Evolutionary conservation across 2,888 invertebrate species (phyloP), one percentile per base, ranked within the genome.

Genomic region (Caenorhabditis auriculariae): DNA sequence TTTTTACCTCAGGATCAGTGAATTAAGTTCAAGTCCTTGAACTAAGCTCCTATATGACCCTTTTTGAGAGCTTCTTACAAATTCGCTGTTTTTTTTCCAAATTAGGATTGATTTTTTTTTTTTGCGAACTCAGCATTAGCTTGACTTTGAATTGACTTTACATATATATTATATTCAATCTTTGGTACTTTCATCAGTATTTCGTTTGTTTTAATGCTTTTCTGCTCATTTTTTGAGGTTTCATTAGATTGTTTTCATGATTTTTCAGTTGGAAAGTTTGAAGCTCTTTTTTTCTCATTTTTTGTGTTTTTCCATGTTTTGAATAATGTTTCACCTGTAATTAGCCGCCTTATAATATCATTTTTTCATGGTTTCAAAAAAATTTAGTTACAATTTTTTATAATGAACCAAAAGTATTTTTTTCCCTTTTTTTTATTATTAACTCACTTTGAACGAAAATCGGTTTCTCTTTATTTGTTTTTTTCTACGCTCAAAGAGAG

Each of bases 401-500:
- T n/a, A n/a, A n/a, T n/a, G n/a, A 19, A 19, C 19, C 41, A 41
- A 12, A 19, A 15, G 15, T 35, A 35, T 35, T 35, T 35, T n/a
- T n/a, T 35, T n/a, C 12, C 35, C 12, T 41, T 41, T 41, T n/a
- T 2, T 21, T 19, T 24, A 15, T 27, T 21, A 39, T 49, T 35
- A 4, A 23, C 38, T 15, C 38, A 37, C 19, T 48, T 26, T 37
- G 21, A 26, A 4, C 38, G 17, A 15, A 21, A 41, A 24, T 29
- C 44, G 19, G n/a, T 17, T n/a, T 52, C 21, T 27, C 45, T 51
- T 28, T 1, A 17, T 17, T 17, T 37, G 27, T 17, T 48, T 19
- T 32, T 38, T 15, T 53, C 45, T 28, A 24, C 35, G 15, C 39
- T 19, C 27, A 39, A n/a, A n/a, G n/a, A n/a, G n/a, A n/a, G n/a